phyloP scores from a whole-genome alignment of 1,140 invertebrate species.

The Meloidogyne floridensis region DNA sequence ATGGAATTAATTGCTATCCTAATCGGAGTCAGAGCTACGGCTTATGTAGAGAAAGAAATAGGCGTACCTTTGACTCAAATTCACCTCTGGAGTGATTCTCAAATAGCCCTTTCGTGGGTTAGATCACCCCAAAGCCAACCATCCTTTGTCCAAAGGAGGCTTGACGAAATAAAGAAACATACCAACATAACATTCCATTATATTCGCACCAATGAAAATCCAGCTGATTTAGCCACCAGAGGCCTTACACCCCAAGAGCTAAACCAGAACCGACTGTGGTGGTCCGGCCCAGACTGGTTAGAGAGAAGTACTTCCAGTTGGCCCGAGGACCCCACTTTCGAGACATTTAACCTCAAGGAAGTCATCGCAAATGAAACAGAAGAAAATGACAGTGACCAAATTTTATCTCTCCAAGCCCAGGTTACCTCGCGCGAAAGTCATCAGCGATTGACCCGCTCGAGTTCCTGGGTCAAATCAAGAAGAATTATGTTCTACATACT shows the following conservation, averaged over 20 bases:
- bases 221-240: slow-evolving; percentile 12
- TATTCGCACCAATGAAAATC: no score
- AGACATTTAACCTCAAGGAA: background rate
- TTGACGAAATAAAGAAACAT: background rate
- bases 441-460: no score
- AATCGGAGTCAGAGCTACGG: background rate
- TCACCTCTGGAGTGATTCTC: background rate
- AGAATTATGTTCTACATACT: background rate
- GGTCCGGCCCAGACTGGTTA: slow-evolving; percentile 31
- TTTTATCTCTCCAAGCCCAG: background rate
- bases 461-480: background rate
- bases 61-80: background rate
- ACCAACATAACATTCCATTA: no score
- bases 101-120: background rate
- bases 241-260: background rate
- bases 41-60: background rate
- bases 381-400: background rate
- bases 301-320: background rate
- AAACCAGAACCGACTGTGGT: slow-evolving; percentile 18
- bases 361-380: background rate
- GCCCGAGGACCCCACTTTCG: background rate
- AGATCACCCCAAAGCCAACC: background rate
- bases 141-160: background rate
- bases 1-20: background rate
- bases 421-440: background rate